Conservation (phyloP, 2,888 invertebrate genomes). For the Criorhina ranunculi region DNA sequence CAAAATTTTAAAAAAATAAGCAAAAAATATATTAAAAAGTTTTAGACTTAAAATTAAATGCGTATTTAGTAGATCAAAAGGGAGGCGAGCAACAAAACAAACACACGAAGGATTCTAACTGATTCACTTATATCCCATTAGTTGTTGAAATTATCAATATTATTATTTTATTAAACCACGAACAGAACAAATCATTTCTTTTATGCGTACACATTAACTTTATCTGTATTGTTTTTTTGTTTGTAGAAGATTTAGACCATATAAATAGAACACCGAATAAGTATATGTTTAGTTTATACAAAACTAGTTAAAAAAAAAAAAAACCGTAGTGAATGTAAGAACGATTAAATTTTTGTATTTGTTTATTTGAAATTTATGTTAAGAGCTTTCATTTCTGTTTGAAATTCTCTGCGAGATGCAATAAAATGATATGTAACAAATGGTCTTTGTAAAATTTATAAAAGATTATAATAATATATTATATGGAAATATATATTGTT, state of each 20-base stretch:
- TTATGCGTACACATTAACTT: constrained; percentile 5
- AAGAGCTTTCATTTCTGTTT: constrained; percentile 25
- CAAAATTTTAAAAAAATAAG: constrained; percentile 55
- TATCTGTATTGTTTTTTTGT: constrained; percentile 13
- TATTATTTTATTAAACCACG: constrained; percentile 25
- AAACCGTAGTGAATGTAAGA: constrained; percentile 28
- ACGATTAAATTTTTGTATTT: constrained; percentile 19
- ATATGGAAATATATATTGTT: constrained; percentile 74
- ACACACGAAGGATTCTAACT: constrained; percentile 23
- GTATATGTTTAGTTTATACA: constrained; percentile 28
- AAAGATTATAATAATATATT: constrained; percentile 66
- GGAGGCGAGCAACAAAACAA: background rate
- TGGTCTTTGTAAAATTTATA: constrained; percentile 67
- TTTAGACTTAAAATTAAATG: constrained; percentile 54
- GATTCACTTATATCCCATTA: background rate
- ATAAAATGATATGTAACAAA: constrained; percentile 63
- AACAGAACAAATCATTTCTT: constrained; percentile 13
- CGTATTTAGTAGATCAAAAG: constrained; percentile 36
- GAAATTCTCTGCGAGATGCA: constrained; percentile 66
- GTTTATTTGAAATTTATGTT: constrained; percentile 42
- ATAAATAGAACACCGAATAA: constrained; percentile 37
- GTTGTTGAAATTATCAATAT: constrained; percentile 10
- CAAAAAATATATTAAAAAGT: constrained; percentile 47
- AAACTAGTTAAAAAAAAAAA: constrained; percentile 26
- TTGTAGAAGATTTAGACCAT: constrained; percentile 27